These are phyloP conservation scores for Mayetiola destructor DNA, from an alignment of 2,888 invertebrate genomes.

Conservation along the genomic window DNA sequence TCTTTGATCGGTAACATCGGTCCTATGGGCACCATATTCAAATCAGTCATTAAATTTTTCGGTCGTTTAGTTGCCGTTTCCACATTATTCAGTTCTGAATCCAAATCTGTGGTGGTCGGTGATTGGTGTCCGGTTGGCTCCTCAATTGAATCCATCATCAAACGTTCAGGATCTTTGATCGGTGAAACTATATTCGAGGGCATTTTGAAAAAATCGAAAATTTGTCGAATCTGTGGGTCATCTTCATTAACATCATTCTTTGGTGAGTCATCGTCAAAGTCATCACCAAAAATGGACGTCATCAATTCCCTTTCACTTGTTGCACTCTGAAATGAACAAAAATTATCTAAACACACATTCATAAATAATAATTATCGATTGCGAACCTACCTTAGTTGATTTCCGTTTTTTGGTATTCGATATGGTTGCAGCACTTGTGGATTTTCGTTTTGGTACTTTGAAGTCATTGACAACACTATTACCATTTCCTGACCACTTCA, in stretches of 20 bases:
- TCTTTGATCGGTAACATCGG: too few species aligned
- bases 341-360: not conserved
- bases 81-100: too few species aligned
- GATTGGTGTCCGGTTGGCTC: too few species aligned
- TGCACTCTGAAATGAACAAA: not conserved
- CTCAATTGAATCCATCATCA: not conserved
- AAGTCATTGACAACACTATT: not conserved
- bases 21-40: too few species aligned
- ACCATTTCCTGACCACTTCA: not conserved
- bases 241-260: not conserved
- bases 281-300: not conserved
- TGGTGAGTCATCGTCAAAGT: not conserved
- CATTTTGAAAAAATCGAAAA: not conserved
- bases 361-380: too few species aligned
- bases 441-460: not conserved
- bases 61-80: too few species aligned
- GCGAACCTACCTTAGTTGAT: not conserved
- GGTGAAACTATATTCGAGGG: slow-evolving; percentile 2
- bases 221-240: not conserved
- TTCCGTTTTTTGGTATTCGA: not conserved
- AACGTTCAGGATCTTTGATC: not conserved
- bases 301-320: not conserved
- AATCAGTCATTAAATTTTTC: too few species aligned
- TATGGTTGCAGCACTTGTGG: not conserved
- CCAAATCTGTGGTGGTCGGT: too few species aligned